Conservation (phyloP, 92 coral and sea anemone genomes). For the Siderastrea siderea region DNA sequence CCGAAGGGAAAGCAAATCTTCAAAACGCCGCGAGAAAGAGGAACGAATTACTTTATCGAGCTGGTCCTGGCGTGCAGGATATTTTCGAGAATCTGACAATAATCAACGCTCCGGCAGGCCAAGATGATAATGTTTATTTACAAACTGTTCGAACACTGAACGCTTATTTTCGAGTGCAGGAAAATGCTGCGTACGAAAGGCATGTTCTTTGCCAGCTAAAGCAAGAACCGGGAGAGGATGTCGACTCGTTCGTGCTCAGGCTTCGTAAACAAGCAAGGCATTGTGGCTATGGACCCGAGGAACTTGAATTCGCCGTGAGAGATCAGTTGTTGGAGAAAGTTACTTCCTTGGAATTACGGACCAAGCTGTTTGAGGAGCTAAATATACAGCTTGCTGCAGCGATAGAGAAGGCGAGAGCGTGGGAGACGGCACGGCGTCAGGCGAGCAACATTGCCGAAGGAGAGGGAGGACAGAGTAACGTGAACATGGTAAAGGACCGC, state of each 20-base stretch:
- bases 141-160: neutral
- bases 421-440: constrained; percentile 39
- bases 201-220: neutral
- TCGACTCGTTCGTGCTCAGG: constrained; percentile 3
- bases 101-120: neutral
- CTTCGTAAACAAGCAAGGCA: no score
- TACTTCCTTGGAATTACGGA: neutral
- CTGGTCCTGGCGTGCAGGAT: constrained; percentile 43
- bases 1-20: constrained; percentile 39
- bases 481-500: neutral
- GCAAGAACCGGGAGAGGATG: constrained; percentile 13
- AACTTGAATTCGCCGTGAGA: constrained; percentile 1
- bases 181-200: constrained; percentile 14
- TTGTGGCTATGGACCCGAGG: neutral
- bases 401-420: constrained; percentile 26
- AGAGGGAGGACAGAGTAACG: constrained; percentile 21
- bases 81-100: constrained; percentile 24
- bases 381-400: constrained; percentile 33
- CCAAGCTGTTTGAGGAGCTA: constrained; percentile 34
- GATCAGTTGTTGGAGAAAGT: constrained; percentile 20
- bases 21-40: constrained; percentile 29
- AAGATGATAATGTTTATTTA: neutral
- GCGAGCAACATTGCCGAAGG: constrained; percentile 4
- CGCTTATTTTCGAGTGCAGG: neutral
- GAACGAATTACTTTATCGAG: constrained; percentile 14